phyloP scores from a whole-genome alignment of 2,797 vertebrate genomes.

The Bradypodion ventrale region DNA sequence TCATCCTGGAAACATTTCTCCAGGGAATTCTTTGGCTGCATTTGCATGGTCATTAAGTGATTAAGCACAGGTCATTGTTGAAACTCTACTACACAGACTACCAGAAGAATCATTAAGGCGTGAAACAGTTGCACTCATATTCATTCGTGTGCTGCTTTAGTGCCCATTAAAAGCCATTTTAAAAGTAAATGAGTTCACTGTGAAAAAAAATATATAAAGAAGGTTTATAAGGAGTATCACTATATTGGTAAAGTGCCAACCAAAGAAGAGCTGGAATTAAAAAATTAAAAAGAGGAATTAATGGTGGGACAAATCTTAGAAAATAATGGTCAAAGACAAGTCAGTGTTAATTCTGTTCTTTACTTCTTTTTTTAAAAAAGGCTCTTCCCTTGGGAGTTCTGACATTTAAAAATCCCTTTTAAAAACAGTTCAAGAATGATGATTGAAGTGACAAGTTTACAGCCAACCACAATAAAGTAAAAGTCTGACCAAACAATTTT shows the following conservation, averaged over 20 bases:
- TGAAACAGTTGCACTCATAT: constrained; percentile 64
- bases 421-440: constrained; percentile 31
- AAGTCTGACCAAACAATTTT: neutral
- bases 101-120: constrained; percentile 60
- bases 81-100: constrained; percentile 55
- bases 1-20: constrained; percentile 37
- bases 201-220: constrained; percentile 66
- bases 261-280: constrained; percentile 48
- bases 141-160: constrained; percentile 61
- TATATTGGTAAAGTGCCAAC: constrained; percentile 62
- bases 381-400: neutral
- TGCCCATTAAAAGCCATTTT: constrained; percentile 65
- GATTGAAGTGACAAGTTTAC: constrained; percentile 15
- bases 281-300: constrained; percentile 47
- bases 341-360: constrained; percentile 23
- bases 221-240: constrained; percentile 54
- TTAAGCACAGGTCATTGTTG: constrained; percentile 66
- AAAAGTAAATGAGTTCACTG: constrained; percentile 66
- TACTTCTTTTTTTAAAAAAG: neutral
- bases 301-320: constrained; percentile 36
- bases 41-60: constrained; percentile 45
- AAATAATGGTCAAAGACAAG: constrained; percentile 42
- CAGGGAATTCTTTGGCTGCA: constrained; percentile 40
- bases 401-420: constrained; percentile 27
- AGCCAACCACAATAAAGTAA: constrained; percentile 1